Percentiles rank a stretch among this genome's conserved stretches.
These are phyloP conservation scores for Choloepus hoffmanni DNA, from an alignment of 2,113 vertebrate genomes.

Conservation along the genomic window DNA sequence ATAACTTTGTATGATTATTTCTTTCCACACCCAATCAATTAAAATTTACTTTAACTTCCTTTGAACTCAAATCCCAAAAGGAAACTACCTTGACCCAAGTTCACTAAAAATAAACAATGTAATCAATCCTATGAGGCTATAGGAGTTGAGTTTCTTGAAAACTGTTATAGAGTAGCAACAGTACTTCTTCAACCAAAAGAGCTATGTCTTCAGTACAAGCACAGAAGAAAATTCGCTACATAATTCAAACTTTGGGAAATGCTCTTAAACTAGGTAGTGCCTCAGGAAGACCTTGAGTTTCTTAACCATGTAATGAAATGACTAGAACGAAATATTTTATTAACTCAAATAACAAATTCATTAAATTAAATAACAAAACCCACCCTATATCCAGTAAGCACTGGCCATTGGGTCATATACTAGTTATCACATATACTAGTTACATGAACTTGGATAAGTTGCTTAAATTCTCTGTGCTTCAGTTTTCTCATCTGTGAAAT, in stretches of 20 bases:
- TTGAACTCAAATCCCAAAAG: background rate
- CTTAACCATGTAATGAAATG: too few species aligned
- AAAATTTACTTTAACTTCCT: background rate
- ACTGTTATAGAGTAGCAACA: background rate
- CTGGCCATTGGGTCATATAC: too few species aligned
- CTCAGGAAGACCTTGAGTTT: too few species aligned
- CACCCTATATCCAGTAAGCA: too few species aligned
- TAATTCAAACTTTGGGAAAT: background rate
- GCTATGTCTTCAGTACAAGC: background rate
- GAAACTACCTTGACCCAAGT: background rate
- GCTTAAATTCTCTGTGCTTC: too few species aligned
- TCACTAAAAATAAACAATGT: conserved; percentile 8
- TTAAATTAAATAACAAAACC: too few species aligned
- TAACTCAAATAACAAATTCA: too few species aligned
- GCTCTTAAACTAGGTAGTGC: too few species aligned
- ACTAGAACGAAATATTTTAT: too few species aligned
- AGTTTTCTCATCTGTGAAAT: too few species aligned
- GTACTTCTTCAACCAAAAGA: background rate
- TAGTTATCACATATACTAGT: too few species aligned
- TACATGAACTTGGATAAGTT: too few species aligned
- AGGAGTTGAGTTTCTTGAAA: background rate
- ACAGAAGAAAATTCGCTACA: background rate
- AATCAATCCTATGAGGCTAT: conserved; percentile 39
- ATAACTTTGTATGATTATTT: conserved; percentile 4
- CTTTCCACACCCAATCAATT: background rate